Base-by-base conservation (phyloP, 2,113 vertebrate genomes). In the Nerophis ophidion region DNA sequence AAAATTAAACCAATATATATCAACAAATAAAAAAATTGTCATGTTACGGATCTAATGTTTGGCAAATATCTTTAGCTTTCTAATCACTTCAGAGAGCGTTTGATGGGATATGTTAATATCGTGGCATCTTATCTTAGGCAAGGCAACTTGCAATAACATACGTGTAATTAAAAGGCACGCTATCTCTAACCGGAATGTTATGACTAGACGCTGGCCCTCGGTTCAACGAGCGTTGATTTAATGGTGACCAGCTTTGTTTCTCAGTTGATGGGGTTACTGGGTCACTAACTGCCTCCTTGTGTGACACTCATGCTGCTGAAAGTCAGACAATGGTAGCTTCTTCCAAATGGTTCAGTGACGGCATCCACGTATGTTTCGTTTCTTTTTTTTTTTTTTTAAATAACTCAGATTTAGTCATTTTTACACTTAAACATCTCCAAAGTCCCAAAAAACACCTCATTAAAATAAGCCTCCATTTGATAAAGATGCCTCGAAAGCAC, bases 121-220 rank as follows among this genome's bases (percentile, higher is more conserved):
- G 77, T 74, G 61, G 82, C 81, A 74, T 85, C 87, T 55, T 55
- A 38, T 17, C 53, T 55, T 16, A 10, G 10, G 38, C 38, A n/a
- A 56, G 53, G 6, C 53, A 56, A 56, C 38, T 56, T 17, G 38
- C 8, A 89, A 81, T 88, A 85, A 88, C 68, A 76, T 71, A 72
- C 72, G 84, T 81, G 89, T 90, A 90, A 93, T 92, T 93, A 91
- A 93, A 93, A 92, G 85, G 79, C 86, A 86, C 90, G 89, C 92
- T 92, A 91, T 91, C 87, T 90, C 89, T 88, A 84, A 75, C 81
- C 75, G 84, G 85, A 88, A 90, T 91, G 88, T 91, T 91, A 89
- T 86, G 90, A 85, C 87, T 80, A 86, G 89, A 77, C 81, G 85
- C 77, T 90, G 92, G 82, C 88, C 38, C 74, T 63, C 84, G 83